Base-by-base conservation (phyloP, 2,113 vertebrate genomes). In the Halcyon senegalensis region DNA sequence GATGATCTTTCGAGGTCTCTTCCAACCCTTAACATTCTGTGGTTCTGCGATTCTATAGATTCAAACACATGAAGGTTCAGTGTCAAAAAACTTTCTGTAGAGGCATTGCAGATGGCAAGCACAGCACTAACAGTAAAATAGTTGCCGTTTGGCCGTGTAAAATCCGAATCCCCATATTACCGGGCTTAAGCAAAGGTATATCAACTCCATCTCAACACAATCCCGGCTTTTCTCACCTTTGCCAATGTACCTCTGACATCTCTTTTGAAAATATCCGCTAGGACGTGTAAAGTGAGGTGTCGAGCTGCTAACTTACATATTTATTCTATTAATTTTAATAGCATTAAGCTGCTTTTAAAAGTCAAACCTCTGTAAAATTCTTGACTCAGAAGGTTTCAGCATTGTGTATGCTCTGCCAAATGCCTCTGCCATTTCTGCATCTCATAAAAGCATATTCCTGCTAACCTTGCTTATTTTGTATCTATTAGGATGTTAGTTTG, bases 291-390 rank as follows among this genome's bases (percentile, higher is more conserved):
- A 93, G 48, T 7, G 73, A 96, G 60, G 66, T 76, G 75, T 3
- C 72, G 85, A 94, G 77, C 80, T 96, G 92, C 78, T 79, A 77
- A 89, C 63, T 85, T 87, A 76, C 48, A 81, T 27, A 72, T 84
- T 95, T 87, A 50, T 86, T 96, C 76, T 44, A 93, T 90, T 96
- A 25, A 94, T 92, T 89, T 97, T 87, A 97, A 84, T 44, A 55
- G 78, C 64, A 89, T 60, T 93, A 90, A 78, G 73, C 78, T 84
- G 72, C 89, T 91, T 94, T 93, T 70, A 92, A 93, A 85, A 14
- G 12, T 86, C 87, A 97, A 89, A 58, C 16, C 46, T 90, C 24
- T 51, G 30, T 73, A 74, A 89, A 59, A 80, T 60, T 74, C 86
- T 82, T 75, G 64, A 74, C 39, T 76, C 35, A 82, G 74, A 59